Base-by-base conservation (phyloP, 2,113 vertebrate genomes). In the Ammospiza nelsoni region DNA sequence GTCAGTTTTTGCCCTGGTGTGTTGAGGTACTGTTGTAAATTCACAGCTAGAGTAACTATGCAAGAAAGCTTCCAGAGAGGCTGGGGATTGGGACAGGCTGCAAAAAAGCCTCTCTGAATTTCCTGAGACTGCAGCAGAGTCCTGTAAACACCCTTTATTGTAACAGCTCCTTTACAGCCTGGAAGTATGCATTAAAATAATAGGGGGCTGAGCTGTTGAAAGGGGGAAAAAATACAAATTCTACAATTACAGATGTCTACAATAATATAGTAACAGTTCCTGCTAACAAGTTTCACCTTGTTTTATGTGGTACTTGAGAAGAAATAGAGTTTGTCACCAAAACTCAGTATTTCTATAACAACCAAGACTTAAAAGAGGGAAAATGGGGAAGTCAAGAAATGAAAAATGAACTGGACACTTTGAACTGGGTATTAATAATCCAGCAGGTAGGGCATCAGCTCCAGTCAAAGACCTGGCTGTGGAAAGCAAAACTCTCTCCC, bases 361-460 rank as follows among this genome's bases (percentile, higher is more conserved):
- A 63, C 2, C 28, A 82, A 74, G 27, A 72, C 17, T 48, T 84
- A 46, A 54, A 73, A 63, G 39, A 59, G 6, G 5, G 7, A 65
- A 81, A 62, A 23, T 6, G 19, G 6, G 29, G 15, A 54, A 76
- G 4, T 9, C 3, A 2, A 81, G 6, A 55, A 84, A 74, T 15
- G 8, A 91, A 65, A 83, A 63, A 52, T 11, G 5, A 85, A 52
- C 20, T 31, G 43, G 35, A 54, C 11, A 43, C 28, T 84, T 61
- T 24, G 31, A 83, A 79, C n/a, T 0, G 0, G 6, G 7, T 16
- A 54, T 58, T 81, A 79, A 76, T 46, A 58, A 69, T 39, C 12
- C 57, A 91, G 49, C 9, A 52, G 23, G 18, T 0, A 57, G 41
- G 41, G 12, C 33, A 75, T 72, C 74, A 68, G 3, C n/a, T 78